Base-by-base conservation (phyloP, 2,888 invertebrate species). In the Archips crataeganus region DNA sequence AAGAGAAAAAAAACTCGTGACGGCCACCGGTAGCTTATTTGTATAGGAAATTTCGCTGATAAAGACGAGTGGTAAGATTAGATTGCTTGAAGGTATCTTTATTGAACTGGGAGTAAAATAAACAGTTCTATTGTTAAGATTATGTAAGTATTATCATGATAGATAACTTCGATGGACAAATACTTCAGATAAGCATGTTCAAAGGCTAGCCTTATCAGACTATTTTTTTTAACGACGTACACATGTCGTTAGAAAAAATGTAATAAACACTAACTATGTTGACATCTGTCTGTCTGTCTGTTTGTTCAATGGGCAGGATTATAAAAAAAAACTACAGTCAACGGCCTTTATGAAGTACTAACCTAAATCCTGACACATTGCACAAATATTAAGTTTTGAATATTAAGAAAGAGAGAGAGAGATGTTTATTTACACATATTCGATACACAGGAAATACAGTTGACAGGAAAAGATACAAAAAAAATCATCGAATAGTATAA, bases 61-160 rank as follows among this genome's bases (percentile, higher is more conserved):
- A 72, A 63, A 54, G 63, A 63, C 1, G 57, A 72, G 72, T 72
- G 23, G 72, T 63, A 59, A 39, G 67, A 32, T 68, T 39, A 68
- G 57, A 73, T 13, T 49, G 34, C 42, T 63, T 62, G 36, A 51
- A 57, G 45, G 32, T 3, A 62, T 70, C 54, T 42, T 54, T 64
- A 15, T 64, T 54, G 23, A 11, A 65, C 36, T 3, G 36, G 47
- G 15, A 15, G 65, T n/a, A 47, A 65, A 49, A 32, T 8, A 15
- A 54, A 54, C 6, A 23, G 54, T 54, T 15, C 6, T 9, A 54
- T 23, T 49, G 49, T 54, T 23, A 23, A 9, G 15, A 34, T 57
- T 32, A 57, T 32, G 57, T 32, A 57, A 10, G 32, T 8, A 11
- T 32, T 57, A 57, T 51, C 65, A 51, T 15, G 65, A 65, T 65